phyloP scores from a whole-genome alignment of 2,888 invertebrate genomes.

The Eremobia ochroleuca region DNA sequence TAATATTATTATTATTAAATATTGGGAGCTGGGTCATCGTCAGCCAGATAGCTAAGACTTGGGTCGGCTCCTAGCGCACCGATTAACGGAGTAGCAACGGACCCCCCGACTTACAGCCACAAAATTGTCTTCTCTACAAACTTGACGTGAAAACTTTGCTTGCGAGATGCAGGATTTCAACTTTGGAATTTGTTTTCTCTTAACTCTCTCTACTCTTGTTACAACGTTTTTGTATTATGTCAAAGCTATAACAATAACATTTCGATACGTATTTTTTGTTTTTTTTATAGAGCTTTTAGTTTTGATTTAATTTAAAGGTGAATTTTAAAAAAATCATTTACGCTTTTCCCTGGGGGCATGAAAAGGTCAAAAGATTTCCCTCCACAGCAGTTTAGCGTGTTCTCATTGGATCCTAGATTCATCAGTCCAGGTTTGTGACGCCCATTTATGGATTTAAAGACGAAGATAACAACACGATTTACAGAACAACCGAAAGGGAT shows the following conservation, averaged over 20 bases:
- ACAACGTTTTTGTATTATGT: neutral
- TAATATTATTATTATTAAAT: neutral
- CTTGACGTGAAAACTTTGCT: neutral
- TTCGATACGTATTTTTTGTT: neutral
- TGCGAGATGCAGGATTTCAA: constrained; percentile 34
- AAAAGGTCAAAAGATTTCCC: constrained; percentile 1
- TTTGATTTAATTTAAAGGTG: neutral
- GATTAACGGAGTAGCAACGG: constrained; percentile 34
- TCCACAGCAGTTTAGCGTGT: neutral
- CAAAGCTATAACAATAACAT: no score
- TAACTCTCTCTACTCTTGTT: neutral
- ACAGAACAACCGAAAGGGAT: constrained; percentile 10
- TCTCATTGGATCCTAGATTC: constrained; percentile 19
- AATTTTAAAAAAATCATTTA: neutral
- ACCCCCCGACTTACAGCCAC: constrained; percentile 6
- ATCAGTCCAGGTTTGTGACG: neutral
- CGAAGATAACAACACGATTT: neutral
- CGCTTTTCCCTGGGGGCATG: neutral
- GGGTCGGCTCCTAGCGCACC: constrained; percentile 3
- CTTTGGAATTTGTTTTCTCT: constrained; percentile 8
- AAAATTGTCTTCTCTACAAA: neutral
- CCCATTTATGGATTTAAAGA: constrained; percentile 40
- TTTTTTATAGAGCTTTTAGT: neutral
- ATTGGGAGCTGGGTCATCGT: neutral
- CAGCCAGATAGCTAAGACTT: constrained; percentile 5